phyloP scores from a whole-genome alignment of 2,888 invertebrate species.

The Oeneis ivallda region DNA sequence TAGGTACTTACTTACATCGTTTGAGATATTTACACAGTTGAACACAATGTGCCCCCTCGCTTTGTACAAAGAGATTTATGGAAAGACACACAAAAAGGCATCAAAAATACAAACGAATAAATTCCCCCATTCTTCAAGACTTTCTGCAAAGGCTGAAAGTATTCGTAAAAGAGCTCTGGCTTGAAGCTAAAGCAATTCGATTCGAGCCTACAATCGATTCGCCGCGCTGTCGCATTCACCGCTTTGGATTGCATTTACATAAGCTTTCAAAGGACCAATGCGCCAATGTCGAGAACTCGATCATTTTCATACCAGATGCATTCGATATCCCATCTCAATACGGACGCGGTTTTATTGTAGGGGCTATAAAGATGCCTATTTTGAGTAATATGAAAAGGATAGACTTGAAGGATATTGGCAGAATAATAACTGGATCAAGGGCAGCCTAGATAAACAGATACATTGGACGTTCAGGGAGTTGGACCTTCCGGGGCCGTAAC shows the following conservation, averaged over 20 bases:
- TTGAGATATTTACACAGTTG: not conserved
- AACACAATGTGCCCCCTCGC: not conserved
- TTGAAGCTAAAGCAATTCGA: constrained; percentile 31
- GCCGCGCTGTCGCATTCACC: constrained; percentile 16
- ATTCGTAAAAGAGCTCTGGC: constrained; percentile 30
- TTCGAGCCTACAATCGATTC: constrained; percentile 23
- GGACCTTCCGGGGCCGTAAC: too few species aligned
- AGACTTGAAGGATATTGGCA: too few species aligned
- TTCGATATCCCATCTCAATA: constrained; percentile 26
- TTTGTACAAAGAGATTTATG: not conserved
- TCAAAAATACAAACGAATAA: constrained; percentile 6
- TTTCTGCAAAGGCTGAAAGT: constrained; percentile 15
- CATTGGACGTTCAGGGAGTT: too few species aligned
- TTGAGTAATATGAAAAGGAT: too few species aligned
- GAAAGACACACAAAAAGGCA: not conserved
- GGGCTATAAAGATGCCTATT: too few species aligned
- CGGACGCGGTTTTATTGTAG: constrained; percentile 4
- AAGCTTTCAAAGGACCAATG: constrained; percentile 39
- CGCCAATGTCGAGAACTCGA: constrained; percentile 35
- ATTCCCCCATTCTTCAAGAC: constrained; percentile 20
- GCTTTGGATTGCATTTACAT: constrained; percentile 38
- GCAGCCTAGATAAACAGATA: too few species aligned
- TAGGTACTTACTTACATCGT: too few species aligned
- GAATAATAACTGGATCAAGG: too few species aligned
- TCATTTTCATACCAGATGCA: constrained; percentile 35